Base-by-base conservation (phyloP, 2,888 invertebrate species). In the Rutpela maculata region DNA sequence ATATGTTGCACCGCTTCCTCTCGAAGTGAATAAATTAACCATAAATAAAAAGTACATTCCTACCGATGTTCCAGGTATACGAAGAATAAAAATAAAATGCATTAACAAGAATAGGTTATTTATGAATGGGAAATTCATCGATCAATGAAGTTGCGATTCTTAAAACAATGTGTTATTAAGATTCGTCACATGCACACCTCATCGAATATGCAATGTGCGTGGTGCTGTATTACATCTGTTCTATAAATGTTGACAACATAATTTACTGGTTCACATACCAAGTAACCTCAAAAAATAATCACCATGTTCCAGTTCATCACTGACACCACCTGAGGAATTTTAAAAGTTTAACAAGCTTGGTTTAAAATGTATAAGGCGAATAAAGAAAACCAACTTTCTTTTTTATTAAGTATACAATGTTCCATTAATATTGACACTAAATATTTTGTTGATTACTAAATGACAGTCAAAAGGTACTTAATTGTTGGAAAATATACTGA, bases 251-350 rank as follows among this genome's bases (percentile, higher is more conserved):
- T 77, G 82, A 84, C 83, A 81, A 81, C 82, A 79, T 81, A 81
- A 84, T 85, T 84, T 84, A 84, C 81, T 82, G 80, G 83, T 84
- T 81, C 82, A 84, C 83, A 82, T 83, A 83, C 81, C 82, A 80
- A 80, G 78, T 83, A 84, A 83, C 84, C 85, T 84, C 81, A 84
- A 83, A 81, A 80, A 81, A 76, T 78, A 80, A 83, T 83, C 77
- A 78, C 76, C 75, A 74, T 75, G 82, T 80, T 80, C 83, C 76
- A 81, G 79, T 83, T 83, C 78, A 77, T 67, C 62, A 55, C 50
- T 50, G 63, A 68, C 60, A 22, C 57, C 71, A 66, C 69, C 69
- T 70, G 76, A 76, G 75, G 78, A 78, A 80, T 80, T 78, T 76
- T 74, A 78, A 77, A 74, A 72, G 71, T 74, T 50, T 71, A 74